Base-by-base conservation (phyloP, 1,140 invertebrate genomes). In the Caenorhabditis inopinata region DNA sequence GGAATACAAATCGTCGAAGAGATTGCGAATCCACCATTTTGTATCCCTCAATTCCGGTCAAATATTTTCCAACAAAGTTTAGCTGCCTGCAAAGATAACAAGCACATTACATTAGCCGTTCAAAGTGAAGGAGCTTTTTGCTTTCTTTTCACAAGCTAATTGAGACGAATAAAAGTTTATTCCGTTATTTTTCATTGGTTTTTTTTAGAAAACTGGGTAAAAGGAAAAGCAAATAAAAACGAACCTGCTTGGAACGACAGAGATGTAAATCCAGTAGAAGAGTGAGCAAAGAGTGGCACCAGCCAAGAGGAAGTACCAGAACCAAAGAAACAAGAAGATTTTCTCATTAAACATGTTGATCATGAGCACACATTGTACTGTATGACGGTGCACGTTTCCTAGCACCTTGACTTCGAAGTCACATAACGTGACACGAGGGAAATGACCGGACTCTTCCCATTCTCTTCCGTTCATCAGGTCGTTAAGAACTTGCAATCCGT, bases 291-390 rank as follows among this genome's bases (percentile, higher is more conserved):
- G 58, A n/a, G 87, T 88, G 21, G 87, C 87, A 14, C 81, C 85
- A 21, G 86, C 87, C 46, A 88, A 62, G 11, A 88, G 79, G 74
- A 88, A 86, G 83, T 88, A 88, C 87, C 87, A 88, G 82, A 88
- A 88, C 87, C 87, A 88, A 4, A 88, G 77, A 79, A 88, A 88
- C 35, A 88, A 74, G 62, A 88, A 88, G 21, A 88, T 89, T 76
- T 88, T 89, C 68, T 89, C 95, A 89, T 97, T 96, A 89, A 96
- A 94, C 88, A 96, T 95, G 90, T 95, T 96, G 79, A 95, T 89
- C 0, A 94, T 94, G 0, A 89, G 78, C 14, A 88, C 86, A 79
- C 88, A 88, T 78, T 88, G 87, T 0, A 87, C 86, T 12, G 86
- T 87, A 76, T 87, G 86, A 35, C 86, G 76, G 82, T 88, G 87